Evolutionary conservation across 2,797 vertebrate species (phyloP).

Genomic region (Tarsius wallacei): DNA sequence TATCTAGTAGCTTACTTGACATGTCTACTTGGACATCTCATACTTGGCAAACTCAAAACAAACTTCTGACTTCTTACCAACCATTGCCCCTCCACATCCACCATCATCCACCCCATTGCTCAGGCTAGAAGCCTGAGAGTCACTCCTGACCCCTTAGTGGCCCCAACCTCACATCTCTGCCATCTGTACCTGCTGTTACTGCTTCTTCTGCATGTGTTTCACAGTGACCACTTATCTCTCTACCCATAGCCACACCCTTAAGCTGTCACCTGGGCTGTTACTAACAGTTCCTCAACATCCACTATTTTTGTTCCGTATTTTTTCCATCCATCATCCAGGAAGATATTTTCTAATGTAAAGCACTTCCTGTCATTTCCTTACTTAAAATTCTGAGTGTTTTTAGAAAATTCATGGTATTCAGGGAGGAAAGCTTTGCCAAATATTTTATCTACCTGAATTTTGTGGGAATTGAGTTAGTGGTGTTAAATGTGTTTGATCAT

Average conservation of each 20-base stretch:
- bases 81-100: background rate
- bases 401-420: background rate
- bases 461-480: background rate
- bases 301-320: background rate
- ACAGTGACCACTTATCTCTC: background rate
- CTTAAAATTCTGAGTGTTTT: background rate
- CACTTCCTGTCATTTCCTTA: slow-evolving; percentile 9
- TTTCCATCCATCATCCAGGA: background rate
- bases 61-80: background rate
- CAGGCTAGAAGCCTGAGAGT: background rate
- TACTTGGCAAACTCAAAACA: background rate
- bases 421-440: background rate
- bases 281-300: background rate
- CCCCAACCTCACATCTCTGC: background rate
- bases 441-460: slow-evolving; percentile 30
- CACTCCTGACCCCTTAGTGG: background rate
- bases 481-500: background rate
- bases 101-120: background rate
- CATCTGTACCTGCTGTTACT: background rate
- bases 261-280: background rate
- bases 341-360: slow-evolving; percentile 12
- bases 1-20: background rate
- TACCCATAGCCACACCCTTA: background rate
- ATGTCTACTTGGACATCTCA: background rate
- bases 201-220: background rate